Base-by-base conservation (phyloP, 2,888 invertebrate genomes). In the Amphiduros pacificus region DNA sequence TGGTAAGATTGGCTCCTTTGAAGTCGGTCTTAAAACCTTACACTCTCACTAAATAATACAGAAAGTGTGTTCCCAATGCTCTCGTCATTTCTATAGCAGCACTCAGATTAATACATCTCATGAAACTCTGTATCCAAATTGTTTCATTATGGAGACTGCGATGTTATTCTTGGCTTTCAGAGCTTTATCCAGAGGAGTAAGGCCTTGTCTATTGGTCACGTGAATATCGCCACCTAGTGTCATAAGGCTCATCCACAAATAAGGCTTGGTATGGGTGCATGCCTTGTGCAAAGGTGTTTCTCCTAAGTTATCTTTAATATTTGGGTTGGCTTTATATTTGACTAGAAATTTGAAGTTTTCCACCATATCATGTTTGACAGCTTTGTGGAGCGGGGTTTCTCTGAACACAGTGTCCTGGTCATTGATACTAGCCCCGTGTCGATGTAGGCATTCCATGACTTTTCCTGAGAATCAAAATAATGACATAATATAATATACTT, bases 321-420 rank as follows among this genome's bases (percentile, higher is more conserved):
- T 60, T 2, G 60, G 54, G 44, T 60, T 49, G 24, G 62, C 62
- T 22, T 52, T 31, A n/a, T 32, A 26, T 29, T 48, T 40, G 11
- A 50, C 36, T n/a, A 64, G 55, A 14, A 56, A 29, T 20, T 54
- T 58, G 41, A 64, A 41, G 59, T 61, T 61, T 26, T 62, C 55
- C 6, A 62, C 50, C 62, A 64, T 62, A 62, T 59, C 51, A 26
- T 31, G 51, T 24, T 59, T 58, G 55, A 61, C 56, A 5, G 64
- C 64, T 27, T 64, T 64, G 59, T 64, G 64, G 2, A 64, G 62
- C 6, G 64, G 44, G 9, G 64, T 64, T 29, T 64, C 64, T n/a
- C 52, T 14, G 31, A 41, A 64, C 5, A 62, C 48, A 26, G 32
- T 57, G 51, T 64, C 64, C 28, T 58, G 60, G 17, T 49, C 50